A percentile compares a stretch with the other conserved stretches of the same genome.
phyloP scores from a whole-genome alignment of 64 coral and sea anemone species.

The Dendrophyllia cribrosa region DNA sequence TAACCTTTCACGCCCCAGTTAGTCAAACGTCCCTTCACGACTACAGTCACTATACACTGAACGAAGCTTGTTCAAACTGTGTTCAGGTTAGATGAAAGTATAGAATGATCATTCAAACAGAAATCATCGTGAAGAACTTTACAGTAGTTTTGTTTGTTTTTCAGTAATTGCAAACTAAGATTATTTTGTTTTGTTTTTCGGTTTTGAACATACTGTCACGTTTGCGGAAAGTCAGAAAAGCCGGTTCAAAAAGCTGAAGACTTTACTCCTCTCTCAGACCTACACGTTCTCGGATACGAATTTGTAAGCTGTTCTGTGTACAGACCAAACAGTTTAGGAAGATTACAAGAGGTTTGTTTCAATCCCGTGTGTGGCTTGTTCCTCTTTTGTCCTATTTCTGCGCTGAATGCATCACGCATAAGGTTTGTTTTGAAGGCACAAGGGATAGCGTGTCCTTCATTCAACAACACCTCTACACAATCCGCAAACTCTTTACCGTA shows the following conservation, averaged over 20 bases:
- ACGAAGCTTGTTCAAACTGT: too few relatives aligned
- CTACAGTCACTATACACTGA: too few relatives aligned
- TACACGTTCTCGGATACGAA: constrained; percentile 47
- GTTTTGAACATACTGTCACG: too few relatives aligned
- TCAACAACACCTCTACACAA: constrained; percentile 59
- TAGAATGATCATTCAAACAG: too few relatives aligned
- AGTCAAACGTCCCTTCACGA: too few relatives aligned
- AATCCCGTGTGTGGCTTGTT: constrained; percentile 21
- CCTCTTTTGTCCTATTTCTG: constrained; percentile 1
- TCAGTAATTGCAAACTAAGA: too few relatives aligned
- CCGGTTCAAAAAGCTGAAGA: neutral
- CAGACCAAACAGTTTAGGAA: constrained; percentile 57
- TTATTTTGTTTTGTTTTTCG: too few relatives aligned
- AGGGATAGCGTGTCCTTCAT: constrained; percentile 44
- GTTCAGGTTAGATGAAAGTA: too few relatives aligned
- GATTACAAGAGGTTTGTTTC: constrained; percentile 36
- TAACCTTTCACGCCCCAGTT: too few relatives aligned
- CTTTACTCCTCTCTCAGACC: constrained; percentile 1
- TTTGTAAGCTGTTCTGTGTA: constrained; percentile 74
- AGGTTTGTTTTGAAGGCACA: neutral
- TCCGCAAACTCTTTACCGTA: constrained; percentile 31
- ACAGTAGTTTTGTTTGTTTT: too few relatives aligned
- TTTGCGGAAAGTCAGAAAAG: neutral
- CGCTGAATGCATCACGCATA: constrained; percentile 16
- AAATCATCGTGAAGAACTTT: too few relatives aligned